Conservation (phyloP, 2,888 invertebrate species). For the Acronicta alni region DNA sequence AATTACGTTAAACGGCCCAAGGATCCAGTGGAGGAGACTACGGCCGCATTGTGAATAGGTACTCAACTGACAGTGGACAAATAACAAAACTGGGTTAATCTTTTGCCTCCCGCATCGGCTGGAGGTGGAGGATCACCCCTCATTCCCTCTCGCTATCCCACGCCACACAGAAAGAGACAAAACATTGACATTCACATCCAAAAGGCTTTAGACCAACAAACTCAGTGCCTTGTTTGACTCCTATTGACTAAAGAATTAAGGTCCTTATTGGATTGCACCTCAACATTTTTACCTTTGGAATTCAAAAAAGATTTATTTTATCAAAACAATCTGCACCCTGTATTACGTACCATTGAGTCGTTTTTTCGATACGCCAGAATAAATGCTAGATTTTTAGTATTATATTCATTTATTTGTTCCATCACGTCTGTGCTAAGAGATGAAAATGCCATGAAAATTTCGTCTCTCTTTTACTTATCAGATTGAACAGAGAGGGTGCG, state of each 20-base stretch:
- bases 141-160: slow-evolving; percentile 70
- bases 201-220: slow-evolving; percentile 68
- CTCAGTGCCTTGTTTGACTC: slow-evolving; percentile 52
- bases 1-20: slow-evolving; percentile 87
- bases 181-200: slow-evolving; percentile 59
- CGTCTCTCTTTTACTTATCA: slow-evolving; percentile 76
- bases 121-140: slow-evolving; percentile 84
- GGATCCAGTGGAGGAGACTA: slow-evolving; percentile 83
- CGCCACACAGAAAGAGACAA: slow-evolving; percentile 79
- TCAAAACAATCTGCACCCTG: slow-evolving; percentile 78
- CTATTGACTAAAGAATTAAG: slow-evolving; percentile 62
- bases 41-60: slow-evolving; percentile 87
- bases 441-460: slow-evolving; percentile 86
- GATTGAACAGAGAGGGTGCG: slow-evolving; percentile 73
- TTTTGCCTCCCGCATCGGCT: slow-evolving; percentile 84
- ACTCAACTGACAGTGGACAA: slow-evolving; percentile 89
- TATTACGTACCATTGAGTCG: slow-evolving; percentile 70
- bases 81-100: slow-evolving; percentile 90
- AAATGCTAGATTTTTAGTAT: slow-evolving; percentile 84
- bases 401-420: slow-evolving; percentile 88
- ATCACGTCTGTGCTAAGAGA: slow-evolving; percentile 84
- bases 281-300: slow-evolving; percentile 81
- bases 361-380: slow-evolving; percentile 65
- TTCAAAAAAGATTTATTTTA: slow-evolving; percentile 81
- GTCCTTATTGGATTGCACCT: slow-evolving; percentile 66